phyloP scores from a whole-genome alignment of 2,888 invertebrate genomes.

The Zhengitettix transpicula region DNA sequence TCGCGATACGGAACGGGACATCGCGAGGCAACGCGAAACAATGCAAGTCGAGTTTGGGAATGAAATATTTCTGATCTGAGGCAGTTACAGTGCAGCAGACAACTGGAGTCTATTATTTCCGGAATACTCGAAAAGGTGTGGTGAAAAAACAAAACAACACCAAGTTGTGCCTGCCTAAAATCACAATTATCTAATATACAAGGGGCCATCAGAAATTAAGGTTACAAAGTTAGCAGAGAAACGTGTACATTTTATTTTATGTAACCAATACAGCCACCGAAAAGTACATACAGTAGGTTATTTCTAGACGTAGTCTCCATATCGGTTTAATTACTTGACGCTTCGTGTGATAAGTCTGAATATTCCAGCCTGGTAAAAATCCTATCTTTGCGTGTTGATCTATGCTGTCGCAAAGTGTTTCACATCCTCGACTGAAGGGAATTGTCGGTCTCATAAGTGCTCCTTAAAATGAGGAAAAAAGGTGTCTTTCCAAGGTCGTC shows the following conservation, averaged over 20 bases:
- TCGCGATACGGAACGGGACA: too few species aligned
- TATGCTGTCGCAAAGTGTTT: not conserved
- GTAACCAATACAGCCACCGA: not conserved
- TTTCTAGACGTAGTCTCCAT: not conserved
- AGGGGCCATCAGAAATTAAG: not conserved
- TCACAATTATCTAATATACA: too few species aligned
- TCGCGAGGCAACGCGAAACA: too few species aligned
- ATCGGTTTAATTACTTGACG: not conserved
- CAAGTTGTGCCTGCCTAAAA: too few species aligned
- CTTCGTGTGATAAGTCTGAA: not conserved
- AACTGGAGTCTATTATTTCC: too few species aligned
- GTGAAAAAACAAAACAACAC: too few species aligned
- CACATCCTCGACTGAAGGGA: not conserved
- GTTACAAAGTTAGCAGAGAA: not conserved
- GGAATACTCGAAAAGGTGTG: too few species aligned
- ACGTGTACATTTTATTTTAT: not conserved
- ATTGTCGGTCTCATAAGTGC: not conserved
- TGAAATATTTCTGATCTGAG: too few species aligned
- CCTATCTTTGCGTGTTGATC: not conserved
- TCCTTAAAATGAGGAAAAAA: not conserved
- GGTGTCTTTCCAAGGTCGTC: too few species aligned
- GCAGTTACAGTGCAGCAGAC: too few species aligned
- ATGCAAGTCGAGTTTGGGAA: too few species aligned
- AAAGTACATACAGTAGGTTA: too few species aligned
- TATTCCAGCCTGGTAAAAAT: not conserved